phyloP scores from a whole-genome alignment of 2,888 invertebrate genomes.

The Amphipyra tragopoginis region DNA sequence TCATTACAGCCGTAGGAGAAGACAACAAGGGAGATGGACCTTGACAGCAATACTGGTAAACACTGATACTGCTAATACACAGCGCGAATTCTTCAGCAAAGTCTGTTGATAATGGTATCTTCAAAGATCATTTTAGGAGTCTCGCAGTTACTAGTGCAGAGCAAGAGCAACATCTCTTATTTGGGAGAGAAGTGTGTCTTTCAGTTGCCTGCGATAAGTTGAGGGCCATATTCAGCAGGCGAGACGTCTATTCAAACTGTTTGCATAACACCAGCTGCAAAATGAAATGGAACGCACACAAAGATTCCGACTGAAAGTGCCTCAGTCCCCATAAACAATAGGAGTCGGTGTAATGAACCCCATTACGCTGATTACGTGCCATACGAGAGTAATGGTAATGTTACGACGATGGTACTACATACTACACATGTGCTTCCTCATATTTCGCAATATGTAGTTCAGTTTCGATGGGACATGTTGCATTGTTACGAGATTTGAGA shows the following conservation, averaged over 20 bases:
- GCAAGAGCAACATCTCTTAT: too few relatives aligned
- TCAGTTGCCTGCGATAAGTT: too few relatives aligned
- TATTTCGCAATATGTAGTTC: conserved; percentile 21
- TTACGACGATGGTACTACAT: conserved; percentile 25
- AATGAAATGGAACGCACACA: conserved; percentile 41
- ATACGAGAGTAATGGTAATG: conserved; percentile 35
- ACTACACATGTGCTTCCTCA: conserved; percentile 16
- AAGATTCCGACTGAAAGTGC: conserved; percentile 33
- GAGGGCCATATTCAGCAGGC: too few relatives aligned
- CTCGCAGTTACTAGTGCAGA: too few relatives aligned
- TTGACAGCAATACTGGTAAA: too few relatives aligned
- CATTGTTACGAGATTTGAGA: neutral
- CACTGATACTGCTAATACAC: too few relatives aligned
- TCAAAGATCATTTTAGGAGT: too few relatives aligned
- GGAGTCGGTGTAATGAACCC: conserved; percentile 50
- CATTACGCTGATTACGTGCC: conserved; percentile 43
- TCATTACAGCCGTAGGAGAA: too few relatives aligned
- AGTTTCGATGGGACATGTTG: conserved; percentile 8
- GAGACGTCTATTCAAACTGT: neutral
- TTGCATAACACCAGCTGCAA: conserved; percentile 33
- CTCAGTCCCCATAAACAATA: conserved; percentile 45
- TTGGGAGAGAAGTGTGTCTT: too few relatives aligned
- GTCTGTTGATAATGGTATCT: too few relatives aligned
- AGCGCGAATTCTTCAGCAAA: too few relatives aligned
- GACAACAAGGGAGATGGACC: too few relatives aligned